Base-by-base conservation (phyloP, 2,888 invertebrate genomes). In the Zygothrica quintamaculata region DNA sequence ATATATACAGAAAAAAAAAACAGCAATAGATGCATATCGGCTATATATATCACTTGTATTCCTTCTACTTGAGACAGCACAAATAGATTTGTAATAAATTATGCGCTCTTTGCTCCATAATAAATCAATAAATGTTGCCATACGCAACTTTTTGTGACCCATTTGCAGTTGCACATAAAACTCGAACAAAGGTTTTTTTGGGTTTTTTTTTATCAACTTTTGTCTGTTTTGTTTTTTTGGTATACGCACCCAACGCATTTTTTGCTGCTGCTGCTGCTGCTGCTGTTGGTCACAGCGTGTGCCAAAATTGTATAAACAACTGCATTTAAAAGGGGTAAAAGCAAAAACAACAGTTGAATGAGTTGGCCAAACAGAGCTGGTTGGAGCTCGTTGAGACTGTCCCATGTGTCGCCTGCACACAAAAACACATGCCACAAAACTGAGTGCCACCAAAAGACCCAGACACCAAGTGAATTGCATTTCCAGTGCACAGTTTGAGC, bases 21-120 rank as follows among this genome's bases (percentile, higher is more conserved):
- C 18, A 12, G 26, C 25, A 15, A 42, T 39, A 50, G 26, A 39
- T 15, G 7, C 7, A 31, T n/a, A 48, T 31, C 44, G n/a, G n/a
- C n/a, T n/a, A n/a, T n/a, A n/a, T n/a, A n/a, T n/a, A n/a, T n/a
- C n/a, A n/a, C 11, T 22, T 6, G 9, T 43, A 13, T 16, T 36
- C 15, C 40, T 18, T 42, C 43, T 57, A 26, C 34, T 34, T 7
- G 13, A 18, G n/a, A 34, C 39, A 37, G 51, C 58, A 16, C 50
- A 73, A 82, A 82, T 80, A 84, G 80, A 80, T 86, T 80, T 84
- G 80, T 80, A 79, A 80, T 80, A 80, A 80, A 80, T 80, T 84
- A 76, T 80, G 70, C 84, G 61, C 56, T 67, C 52, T 51, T 22
- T 55, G 56, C 64, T 47, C 25, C 18, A 58, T 53, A 80, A 80